These are phyloP conservation scores for Hydrophis major DNA, from an alignment of 2,797 vertebrate species.

Conservation along the genomic window DNA sequence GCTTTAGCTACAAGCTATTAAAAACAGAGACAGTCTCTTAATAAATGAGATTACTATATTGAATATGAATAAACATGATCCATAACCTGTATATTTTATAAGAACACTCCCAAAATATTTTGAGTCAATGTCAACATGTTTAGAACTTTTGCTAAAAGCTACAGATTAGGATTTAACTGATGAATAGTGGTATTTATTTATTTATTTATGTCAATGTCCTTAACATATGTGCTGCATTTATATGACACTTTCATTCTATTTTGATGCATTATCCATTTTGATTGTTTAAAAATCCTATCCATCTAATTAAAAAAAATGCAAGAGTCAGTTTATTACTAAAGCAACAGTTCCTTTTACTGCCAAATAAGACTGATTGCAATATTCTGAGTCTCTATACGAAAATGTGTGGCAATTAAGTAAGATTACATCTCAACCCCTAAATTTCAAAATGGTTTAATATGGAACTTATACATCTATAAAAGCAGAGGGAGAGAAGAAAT, in stretches of 20 bases:
- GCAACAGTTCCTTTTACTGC: not conserved
- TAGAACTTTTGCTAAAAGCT: constrained; percentile 40
- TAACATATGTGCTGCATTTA: not conserved
- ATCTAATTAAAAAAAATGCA: not conserved
- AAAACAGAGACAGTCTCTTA: not conserved
- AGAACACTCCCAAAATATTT: constrained; percentile 38
- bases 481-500: not conserved
- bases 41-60: constrained; percentile 30
- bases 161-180: not conserved
- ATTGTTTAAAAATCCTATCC: not conserved
- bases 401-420: not conserved
- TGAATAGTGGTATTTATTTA: not conserved
- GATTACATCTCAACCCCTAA: not conserved
- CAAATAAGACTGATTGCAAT: not conserved
- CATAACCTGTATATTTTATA: constrained; percentile 10
- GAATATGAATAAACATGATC: constrained; percentile 32
- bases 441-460: not conserved
- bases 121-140: constrained; percentile 3
- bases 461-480: not conserved
- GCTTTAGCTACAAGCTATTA: constrained; percentile 14
- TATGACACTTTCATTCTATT: not conserved
- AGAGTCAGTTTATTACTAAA: not conserved
- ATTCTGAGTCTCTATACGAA: not conserved
- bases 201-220: not conserved
- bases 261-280: constrained; percentile 1